phyloP scores from a whole-genome alignment of 1,140 invertebrate genomes.

The Micrasema longulum region DNA sequence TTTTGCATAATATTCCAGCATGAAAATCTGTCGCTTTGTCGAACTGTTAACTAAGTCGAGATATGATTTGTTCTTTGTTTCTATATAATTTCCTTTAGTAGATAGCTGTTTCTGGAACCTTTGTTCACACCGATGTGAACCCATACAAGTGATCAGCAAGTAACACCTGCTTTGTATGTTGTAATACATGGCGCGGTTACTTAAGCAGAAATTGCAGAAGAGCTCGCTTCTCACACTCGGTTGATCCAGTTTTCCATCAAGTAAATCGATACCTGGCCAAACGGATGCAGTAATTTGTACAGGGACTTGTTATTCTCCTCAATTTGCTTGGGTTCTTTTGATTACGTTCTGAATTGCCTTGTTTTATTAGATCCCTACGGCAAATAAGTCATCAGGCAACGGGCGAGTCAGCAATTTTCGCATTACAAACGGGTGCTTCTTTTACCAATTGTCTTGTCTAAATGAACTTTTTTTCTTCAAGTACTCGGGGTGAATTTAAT shows the following conservation, averaged over 20 bases:
- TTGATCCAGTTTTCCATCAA: not conserved
- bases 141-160: slow-evolving; percentile 4
- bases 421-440: slow-evolving; percentile 13
- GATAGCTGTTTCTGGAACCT: too few relatives aligned
- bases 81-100: too few relatives aligned
- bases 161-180: slow-evolving; percentile 10
- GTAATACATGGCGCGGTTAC: slow-evolving; percentile 1
- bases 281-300: not conserved
- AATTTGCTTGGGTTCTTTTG: not conserved
- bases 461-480: slow-evolving; percentile 1
- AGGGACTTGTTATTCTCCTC: not conserved
- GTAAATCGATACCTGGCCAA: not conserved
- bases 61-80: not conserved
- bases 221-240: slow-evolving; percentile 11
- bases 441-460: not conserved
- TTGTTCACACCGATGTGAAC: not conserved
- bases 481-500: too few relatives aligned
- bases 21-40: too few relatives aligned
- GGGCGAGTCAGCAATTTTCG: slow-evolving; percentile 10
- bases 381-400: not conserved
- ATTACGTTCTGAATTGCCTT: not conserved
- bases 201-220: slow-evolving; percentile 14
- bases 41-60: too few relatives aligned
- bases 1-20: too few relatives aligned
- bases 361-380: not conserved